These are phyloP conservation scores for Fabriciana adippe DNA, from an alignment of 2,888 invertebrate species.

Conservation along the genomic window DNA sequence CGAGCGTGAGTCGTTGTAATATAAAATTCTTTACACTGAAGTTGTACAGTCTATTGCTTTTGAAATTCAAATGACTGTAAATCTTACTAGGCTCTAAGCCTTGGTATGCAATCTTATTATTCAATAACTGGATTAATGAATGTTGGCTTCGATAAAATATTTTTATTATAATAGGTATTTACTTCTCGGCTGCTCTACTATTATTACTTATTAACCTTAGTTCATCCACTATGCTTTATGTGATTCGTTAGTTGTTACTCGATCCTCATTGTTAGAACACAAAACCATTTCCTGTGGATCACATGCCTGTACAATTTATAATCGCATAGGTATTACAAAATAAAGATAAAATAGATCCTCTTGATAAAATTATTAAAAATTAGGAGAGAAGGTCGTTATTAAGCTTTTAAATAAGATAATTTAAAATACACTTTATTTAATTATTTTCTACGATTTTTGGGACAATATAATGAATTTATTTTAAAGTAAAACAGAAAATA, in stretches of 20 bases:
- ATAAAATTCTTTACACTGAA: neutral
- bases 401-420: no score
- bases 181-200: conserved; percentile 3
- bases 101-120: conserved; percentile 12
- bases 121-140: conserved; percentile 23
- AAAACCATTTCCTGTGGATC: conserved; percentile 37
- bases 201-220: neutral
- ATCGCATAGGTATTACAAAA: neutral
- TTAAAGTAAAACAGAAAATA: no score
- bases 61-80: conserved; percentile 9
- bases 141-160: conserved; percentile 17
- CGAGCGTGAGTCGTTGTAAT: no score
- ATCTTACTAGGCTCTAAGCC: conserved; percentile 13
- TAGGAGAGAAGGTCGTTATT: no score
- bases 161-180: conserved; percentile 14
- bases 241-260: neutral
- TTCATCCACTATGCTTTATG: neutral
- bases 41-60: neutral
- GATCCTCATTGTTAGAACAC: conserved; percentile 29
- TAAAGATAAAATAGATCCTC: no score
- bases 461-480: no score
- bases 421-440: no score
- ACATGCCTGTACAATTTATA: conserved; percentile 11
- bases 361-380: no score
- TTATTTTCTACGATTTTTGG: no score